A percentile compares a stretch with the other conserved stretches of the same genome.
Evolutionary conservation across 2,888 invertebrate species (phyloP).

Genomic region (Nymphalis polychloros): DNA sequence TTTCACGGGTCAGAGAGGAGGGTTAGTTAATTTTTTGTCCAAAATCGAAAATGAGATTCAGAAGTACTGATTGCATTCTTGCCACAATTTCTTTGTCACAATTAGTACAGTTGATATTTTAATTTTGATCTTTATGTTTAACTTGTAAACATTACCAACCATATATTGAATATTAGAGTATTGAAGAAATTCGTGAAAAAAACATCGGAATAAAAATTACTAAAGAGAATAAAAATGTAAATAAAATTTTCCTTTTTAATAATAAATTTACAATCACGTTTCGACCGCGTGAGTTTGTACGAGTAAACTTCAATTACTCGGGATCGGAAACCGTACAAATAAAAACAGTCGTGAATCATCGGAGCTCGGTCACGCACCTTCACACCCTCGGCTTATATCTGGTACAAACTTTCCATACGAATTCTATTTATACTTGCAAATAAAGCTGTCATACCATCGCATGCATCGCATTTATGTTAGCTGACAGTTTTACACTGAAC

Average conservation of each 20-base stretch:
- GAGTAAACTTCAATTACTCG: constrained; percentile 30
- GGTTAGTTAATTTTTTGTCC: too few species aligned
- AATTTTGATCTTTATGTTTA: too few species aligned
- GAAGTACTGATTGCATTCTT: too few species aligned
- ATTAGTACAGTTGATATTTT: too few species aligned
- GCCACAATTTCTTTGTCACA: too few species aligned
- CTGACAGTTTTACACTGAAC: too few species aligned
- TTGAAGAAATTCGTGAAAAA: too few species aligned
- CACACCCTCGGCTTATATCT: constrained; percentile 37
- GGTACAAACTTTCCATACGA: constrained; percentile 32
- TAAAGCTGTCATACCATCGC: constrained; percentile 17
- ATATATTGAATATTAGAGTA: too few species aligned
- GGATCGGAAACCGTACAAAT: constrained; percentile 39
- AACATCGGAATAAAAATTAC: not conserved
- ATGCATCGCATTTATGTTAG: too few species aligned
- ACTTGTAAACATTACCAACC: too few species aligned
- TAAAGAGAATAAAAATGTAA: not conserved
- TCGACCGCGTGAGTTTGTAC: constrained; percentile 19
- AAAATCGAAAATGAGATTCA: too few species aligned
- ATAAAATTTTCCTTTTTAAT: not conserved
- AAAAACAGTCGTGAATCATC: constrained; percentile 44
- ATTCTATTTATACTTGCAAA: constrained; percentile 29
- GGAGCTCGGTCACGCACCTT: constrained; percentile 41
- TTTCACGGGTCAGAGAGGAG: too few species aligned
- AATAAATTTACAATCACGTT: constrained; percentile 16